Conservation (phyloP, 2,113 vertebrate species). For the Rhynchomys soricoides region DNA sequence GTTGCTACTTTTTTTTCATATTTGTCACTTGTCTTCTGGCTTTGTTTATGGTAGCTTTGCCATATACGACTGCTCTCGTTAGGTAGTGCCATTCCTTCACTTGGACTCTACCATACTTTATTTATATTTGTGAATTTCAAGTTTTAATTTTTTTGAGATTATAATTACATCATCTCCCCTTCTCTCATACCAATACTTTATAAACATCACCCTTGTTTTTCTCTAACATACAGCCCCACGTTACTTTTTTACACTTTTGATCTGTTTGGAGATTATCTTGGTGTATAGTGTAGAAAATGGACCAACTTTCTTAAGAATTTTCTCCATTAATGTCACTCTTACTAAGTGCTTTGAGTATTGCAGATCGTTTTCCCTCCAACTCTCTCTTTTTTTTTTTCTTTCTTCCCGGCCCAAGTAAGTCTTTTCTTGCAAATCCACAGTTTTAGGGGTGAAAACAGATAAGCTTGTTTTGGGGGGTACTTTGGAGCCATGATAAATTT, state of each 20-base stretch:
- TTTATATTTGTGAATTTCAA: not conserved
- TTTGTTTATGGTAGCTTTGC: not conserved
- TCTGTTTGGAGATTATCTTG: slow-evolving; percentile 25
- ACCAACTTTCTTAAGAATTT: slow-evolving; percentile 26
- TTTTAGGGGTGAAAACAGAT: not conserved
- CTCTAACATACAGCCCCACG: not conserved
- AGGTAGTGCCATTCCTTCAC: not conserved
- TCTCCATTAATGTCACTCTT: not conserved
- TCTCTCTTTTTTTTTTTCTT: no score
- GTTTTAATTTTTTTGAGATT: not conserved
- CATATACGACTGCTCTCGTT: slow-evolving; percentile 7
- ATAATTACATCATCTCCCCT: not conserved
- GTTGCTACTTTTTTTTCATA: not conserved
- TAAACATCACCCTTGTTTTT: slow-evolving; percentile 46
- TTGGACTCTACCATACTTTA: not conserved
- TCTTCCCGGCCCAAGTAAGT: not conserved
- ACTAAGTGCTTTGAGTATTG: slow-evolving; percentile 38
- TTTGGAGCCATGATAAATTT: slow-evolving; percentile 6
- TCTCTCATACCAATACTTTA: not conserved
- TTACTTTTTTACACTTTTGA: not conserved
- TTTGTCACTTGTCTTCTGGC: slow-evolving; percentile 30
- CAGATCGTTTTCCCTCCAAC: no score
- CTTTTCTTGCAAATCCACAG: not conserved
- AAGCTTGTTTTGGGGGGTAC: not conserved
- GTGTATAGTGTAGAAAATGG: not conserved